A percentile compares a stretch with the other conserved stretches of the same genome.
Evolutionary conservation across 1,140 invertebrate genomes (phyloP).

Genomic region (Cotesia chilonis): DNA sequence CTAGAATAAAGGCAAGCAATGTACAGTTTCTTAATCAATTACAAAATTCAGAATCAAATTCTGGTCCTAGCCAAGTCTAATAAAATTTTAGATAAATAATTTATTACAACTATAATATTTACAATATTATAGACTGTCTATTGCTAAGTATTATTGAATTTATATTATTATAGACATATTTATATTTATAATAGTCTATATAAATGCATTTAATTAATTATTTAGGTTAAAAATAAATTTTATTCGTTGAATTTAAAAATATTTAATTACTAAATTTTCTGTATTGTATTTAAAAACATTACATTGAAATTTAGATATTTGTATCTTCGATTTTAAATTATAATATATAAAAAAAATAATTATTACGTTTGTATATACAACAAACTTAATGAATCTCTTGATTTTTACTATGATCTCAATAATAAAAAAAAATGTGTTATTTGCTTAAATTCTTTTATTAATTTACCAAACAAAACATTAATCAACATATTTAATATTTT

Average conservation of each 20-base stretch:
- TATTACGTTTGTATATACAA: constrained; percentile 43
- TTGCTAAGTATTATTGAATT: too few species aligned
- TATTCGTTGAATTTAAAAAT: too few species aligned
- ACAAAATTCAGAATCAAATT: constrained; percentile 57
- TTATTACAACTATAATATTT: constrained; percentile 1
- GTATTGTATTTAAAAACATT: too few species aligned
- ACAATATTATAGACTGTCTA: constrained; percentile 16
- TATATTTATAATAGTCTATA: too few species aligned
- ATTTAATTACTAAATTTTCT: too few species aligned
- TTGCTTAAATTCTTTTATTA: not conserved
- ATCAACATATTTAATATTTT: constrained; percentile 7
- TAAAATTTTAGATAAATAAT: not conserved
- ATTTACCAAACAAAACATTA: not conserved
- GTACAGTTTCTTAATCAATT: constrained; percentile 77
- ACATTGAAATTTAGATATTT: too few species aligned
- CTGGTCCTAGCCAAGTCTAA: constrained; percentile 52
- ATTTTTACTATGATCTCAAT: constrained; percentile 50
- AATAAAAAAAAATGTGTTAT: constrained; percentile 28
- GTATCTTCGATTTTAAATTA: too few species aligned
- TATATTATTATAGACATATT: too few species aligned
- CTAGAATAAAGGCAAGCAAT: constrained; percentile 78
- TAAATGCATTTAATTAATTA: too few species aligned
- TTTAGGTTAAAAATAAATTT: too few species aligned
- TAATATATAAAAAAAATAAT: constrained; percentile 16
- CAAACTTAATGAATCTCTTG: constrained; percentile 31